Conservation (phyloP, 2,113 vertebrate species). For the Bubo scandiacus region DNA sequence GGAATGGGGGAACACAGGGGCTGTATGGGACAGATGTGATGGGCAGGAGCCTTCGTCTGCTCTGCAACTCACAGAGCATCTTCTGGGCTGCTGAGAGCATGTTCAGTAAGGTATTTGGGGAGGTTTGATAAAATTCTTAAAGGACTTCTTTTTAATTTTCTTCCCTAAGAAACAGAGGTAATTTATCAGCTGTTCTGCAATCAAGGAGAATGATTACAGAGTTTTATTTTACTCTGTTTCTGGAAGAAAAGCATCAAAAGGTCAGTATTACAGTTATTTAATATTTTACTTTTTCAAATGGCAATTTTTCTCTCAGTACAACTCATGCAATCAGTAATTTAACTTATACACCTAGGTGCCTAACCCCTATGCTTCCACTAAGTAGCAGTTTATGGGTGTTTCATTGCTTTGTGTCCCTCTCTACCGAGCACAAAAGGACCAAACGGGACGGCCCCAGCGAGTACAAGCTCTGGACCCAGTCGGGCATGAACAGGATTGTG, state of each 20-base stretch:
- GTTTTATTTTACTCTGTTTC: background rate
- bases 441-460: rapidly evolving
- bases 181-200: background rate
- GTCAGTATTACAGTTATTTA: background rate
- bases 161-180: background rate
- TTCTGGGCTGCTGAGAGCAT: background rate
- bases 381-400: rapidly evolving
- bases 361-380: background rate
- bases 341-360: rapidly evolving
- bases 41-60: background rate
- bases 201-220: background rate
- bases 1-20: background rate
- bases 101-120: too few relatives aligned
- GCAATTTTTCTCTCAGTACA: background rate
- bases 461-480: rapidly evolving
- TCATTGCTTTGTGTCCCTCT: background rate
- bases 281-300: background rate
- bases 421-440: background rate
- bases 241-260: background rate
- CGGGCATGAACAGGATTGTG: rapidly evolving
- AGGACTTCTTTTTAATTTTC: background rate
- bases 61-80: background rate
- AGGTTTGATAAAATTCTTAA: background rate
- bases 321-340: background rate
- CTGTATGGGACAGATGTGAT: background rate